phyloP scores from a whole-genome alignment of 2,113 vertebrate species.

The Psilopsiagon aymara region DNA sequence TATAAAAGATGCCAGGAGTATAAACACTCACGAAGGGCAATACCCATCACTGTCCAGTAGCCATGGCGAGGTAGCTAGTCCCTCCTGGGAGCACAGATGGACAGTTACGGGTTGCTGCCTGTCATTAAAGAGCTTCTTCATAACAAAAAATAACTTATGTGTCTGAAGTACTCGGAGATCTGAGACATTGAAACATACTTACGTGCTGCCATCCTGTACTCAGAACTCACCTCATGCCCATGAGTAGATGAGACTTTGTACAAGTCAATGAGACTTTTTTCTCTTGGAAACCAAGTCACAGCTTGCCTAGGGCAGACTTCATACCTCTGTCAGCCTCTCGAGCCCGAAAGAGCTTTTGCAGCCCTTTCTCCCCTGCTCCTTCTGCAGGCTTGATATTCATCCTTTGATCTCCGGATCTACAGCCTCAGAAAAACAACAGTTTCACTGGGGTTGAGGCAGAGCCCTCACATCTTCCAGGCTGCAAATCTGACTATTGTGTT shows the following conservation, averaged over 20 bases:
- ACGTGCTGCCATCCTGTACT: background rate
- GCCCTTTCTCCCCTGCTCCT: background rate
- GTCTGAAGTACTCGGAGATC: background rate
- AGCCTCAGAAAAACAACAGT: conserved; percentile 47
- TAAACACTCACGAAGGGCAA: background rate
- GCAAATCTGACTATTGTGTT: conserved; percentile 65
- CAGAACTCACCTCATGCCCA: background rate
- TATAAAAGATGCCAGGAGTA: background rate
- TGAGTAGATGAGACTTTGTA: background rate
- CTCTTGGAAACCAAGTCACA: background rate
- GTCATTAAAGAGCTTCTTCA: background rate
- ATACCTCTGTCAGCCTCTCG: background rate
- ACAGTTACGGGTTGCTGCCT: background rate
- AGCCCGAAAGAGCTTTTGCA: background rate
- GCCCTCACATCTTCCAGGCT: conserved; percentile 45
- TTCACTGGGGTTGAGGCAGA: conserved; percentile 10
- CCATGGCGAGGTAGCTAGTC: background rate
- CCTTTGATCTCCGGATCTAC: conserved; percentile 55
- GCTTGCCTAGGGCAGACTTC: background rate
- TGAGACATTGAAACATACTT: background rate
- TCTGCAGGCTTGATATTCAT: conserved; percentile 41
- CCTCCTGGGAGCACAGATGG: background rate
- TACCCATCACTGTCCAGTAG: background rate
- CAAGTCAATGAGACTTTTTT: background rate
- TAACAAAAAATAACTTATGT: background rate